Conservation (phyloP, 2,797 vertebrate species). For the Eospalax fontanierii region DNA sequence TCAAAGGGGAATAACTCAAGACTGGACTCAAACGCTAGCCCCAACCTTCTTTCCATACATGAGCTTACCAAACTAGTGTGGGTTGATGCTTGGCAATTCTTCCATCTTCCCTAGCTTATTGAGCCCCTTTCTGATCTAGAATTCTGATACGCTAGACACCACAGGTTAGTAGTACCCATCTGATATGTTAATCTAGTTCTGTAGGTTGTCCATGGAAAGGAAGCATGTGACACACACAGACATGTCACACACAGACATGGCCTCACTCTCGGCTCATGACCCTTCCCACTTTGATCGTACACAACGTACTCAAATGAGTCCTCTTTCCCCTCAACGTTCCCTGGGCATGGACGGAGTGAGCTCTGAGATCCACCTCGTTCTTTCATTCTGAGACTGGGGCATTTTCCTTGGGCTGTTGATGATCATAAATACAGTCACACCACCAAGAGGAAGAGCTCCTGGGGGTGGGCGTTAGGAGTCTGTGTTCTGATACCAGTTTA, state of each 20-base stretch:
- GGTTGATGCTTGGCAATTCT: not conserved
- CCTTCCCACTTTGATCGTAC: constrained; percentile 26
- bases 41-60: not conserved
- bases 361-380: constrained; percentile 20
- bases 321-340: not conserved
- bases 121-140: constrained; percentile 29
- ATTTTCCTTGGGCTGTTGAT: not conserved
- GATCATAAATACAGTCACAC: not conserved
- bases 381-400: not conserved
- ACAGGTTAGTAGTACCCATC: not conserved
- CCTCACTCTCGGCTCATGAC: not conserved
- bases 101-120: not conserved
- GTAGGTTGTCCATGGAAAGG: not conserved
- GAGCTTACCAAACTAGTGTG: not conserved
- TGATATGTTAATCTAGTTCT: not conserved
- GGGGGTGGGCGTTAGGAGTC: not conserved
- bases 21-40: constrained; percentile 1
- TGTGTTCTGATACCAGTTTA: not conserved
- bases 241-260: not conserved
- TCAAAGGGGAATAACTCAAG: constrained; percentile 77
- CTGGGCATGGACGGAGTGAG: not conserved
- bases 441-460: not conserved
- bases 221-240: not conserved
- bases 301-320: not conserved
- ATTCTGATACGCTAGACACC: not conserved